Percentiles rank a stretch among this genome's conserved stretches.
Evolutionary conservation across 2,888 invertebrate species (phyloP).

Genomic region (Lycophotia porphyrea): DNA sequence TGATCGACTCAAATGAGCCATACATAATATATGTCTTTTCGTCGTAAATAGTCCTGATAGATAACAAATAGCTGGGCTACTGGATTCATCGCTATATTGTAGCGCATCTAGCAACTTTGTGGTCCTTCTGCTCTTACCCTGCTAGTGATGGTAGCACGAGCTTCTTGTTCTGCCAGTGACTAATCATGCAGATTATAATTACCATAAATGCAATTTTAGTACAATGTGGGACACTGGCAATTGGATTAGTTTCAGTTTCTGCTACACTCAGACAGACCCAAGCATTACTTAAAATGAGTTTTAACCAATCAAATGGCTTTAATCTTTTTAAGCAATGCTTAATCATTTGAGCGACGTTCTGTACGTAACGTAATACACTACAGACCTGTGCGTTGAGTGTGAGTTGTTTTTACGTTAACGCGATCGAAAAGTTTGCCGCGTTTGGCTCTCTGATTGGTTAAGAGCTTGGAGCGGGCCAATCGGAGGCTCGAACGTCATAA

Average conservation of each 20-base stretch:
- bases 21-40: background rate
- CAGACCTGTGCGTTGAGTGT: no score
- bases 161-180: slow-evolving; percentile 18
- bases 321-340: background rate
- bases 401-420: no score
- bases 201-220: slow-evolving; percentile 17
- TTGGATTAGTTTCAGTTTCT: background rate
- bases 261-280: background rate
- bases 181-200: slow-evolving; percentile 25
- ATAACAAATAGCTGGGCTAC: background rate
- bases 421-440: no score
- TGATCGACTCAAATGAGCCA: background rate
- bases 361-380: no score
- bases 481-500: no score
- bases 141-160: background rate
- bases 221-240: background rate
- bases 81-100: background rate
- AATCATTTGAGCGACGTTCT: background rate
- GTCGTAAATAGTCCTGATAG: background rate
- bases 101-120: background rate
- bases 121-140: slow-evolving; percentile 16
- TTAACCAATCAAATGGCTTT: background rate
- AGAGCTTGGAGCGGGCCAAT: no score
- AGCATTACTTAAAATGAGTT: background rate
- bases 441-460: no score